Evolutionary conservation across 2,113 vertebrate species (phyloP), one percentile per base, ranked within the genome.

Genomic region (Neolamprologus tretocephalus): DNA sequence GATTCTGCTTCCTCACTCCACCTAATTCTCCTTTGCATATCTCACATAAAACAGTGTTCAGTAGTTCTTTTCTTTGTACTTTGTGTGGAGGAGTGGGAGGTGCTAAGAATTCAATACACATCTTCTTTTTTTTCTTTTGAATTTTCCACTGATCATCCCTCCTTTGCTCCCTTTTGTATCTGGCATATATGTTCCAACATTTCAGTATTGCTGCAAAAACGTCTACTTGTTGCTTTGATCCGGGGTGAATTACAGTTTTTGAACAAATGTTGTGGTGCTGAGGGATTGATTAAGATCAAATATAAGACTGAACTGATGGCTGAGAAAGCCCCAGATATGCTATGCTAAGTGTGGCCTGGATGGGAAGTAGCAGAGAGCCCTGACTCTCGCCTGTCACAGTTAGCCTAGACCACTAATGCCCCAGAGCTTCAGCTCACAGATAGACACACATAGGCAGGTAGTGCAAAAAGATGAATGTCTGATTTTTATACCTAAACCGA

Each of bases 371-470:
- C 9, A 17, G 28, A 61, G 53, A 87, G 40, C 71, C 84, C 37
- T 91, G 88, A 89, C 87, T 89, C 54, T 89, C 55, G 87, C 86
- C 92, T 93, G 91, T 86, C 91, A 92, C 84, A 85, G 14, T 91
- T 88, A 91, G 88, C 86, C 61, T 71, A 42, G 81, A 40, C 23
- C 58, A 16, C 86, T 53, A 91, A 92, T 88, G 28, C 83, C 86
- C 73, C 1, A 21, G 57, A 89, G 86, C 82, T 57, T 89, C 42
- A 19, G 28, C 85, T 86, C 80, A 28, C 2, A 90, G 78, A 86
- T 42, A 87, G 47, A 83, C 42, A 55, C 35, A 4, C 35, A 55
- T 4, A 31, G 2, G 16, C 11, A 80, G 13, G n/a, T 19, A 37
- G 42, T 55, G n/a, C 58, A 45, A 23, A n/a, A 31, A n/a, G 37